phyloP scores from a whole-genome alignment of 2,888 invertebrate genomes.

The Spilarctia lutea region DNA sequence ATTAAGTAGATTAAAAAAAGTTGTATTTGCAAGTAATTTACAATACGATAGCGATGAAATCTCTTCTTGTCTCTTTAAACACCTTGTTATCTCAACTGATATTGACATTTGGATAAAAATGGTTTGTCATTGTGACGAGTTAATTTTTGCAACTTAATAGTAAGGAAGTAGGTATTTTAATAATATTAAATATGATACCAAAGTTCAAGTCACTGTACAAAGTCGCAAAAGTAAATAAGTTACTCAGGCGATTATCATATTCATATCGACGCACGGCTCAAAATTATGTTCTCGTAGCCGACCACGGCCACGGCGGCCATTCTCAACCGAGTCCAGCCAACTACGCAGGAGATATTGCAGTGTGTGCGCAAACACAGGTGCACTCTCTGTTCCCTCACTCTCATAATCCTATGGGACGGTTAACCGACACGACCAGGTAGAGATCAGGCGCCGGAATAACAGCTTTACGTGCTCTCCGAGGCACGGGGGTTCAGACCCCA shows the following conservation, averaged over 20 bases:
- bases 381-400: too few species aligned
- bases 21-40: background rate
- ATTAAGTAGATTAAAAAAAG: background rate
- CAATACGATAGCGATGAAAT: background rate
- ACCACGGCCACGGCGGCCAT: too few species aligned
- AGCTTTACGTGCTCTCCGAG: too few species aligned
- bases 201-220: background rate
- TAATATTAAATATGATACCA: background rate
- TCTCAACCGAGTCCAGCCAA: too few species aligned
- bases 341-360: too few species aligned
- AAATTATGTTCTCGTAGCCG: too few species aligned
- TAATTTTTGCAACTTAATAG: background rate
- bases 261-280: background rate
- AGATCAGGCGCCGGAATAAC: too few species aligned
- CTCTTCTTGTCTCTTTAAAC: background rate
- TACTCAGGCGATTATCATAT: background rate
- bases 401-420: too few species aligned
- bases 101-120: background rate
- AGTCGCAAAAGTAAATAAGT: background rate
- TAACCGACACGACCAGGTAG: too few species aligned
- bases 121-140: background rate
- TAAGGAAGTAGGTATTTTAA: background rate
- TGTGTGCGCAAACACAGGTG: too few species aligned
- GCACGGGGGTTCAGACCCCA: too few species aligned
- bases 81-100: background rate